Evolutionary conservation across 2,888 invertebrate genomes (phyloP), one percentile per base, ranked within the genome.

Genomic region (Sericinus montela): DNA sequence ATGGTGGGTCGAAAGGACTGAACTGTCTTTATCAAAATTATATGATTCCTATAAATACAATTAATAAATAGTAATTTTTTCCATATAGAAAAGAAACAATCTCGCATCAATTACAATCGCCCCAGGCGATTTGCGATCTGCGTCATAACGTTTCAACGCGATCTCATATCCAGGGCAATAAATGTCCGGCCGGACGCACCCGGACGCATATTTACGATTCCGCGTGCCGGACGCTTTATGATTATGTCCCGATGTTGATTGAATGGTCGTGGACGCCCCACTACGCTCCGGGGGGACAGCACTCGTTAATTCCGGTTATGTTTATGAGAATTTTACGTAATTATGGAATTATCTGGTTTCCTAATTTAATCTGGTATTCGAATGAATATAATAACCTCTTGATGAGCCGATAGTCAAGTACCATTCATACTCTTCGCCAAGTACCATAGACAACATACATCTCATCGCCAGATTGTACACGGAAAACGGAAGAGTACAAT

Each of bases 231-330:
- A 72, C 72, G 64, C 65, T 86, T 87, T 86, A 88, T 83, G 85
- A 86, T 85, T 83, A 85, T 86, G 78, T 80, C 72, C 82, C 67
- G 63, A 72, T 78, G 79, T 77, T 85, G 87, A 87, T 86, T 84
- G 86, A 87, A 86, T 82, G 84, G 80, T 72, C 72, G 67, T 72
- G 74, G 75, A 70, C 75, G 69, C 81, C 80, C 83, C 73, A 75
- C 66, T 62, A 54, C 56, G 55, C 25, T 25, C 8, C 43, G 34
- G 52, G 43, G 39, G 51, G 38, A 53, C 49, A 52, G 53, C 52
- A 37, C 39, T 48, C 48, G 41, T 48, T 54, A 56, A 55, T 54
- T 56, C 56, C 41, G 37, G 15, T 15, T 15, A 13, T 40, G 50
- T 57, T 54, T 38, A 46, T 32, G 34, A 42, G 44, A 44, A 39